These are phyloP conservation scores for Struthidea cinerea DNA, from an alignment of 2,113 vertebrate genomes.

Conservation along the genomic window DNA sequence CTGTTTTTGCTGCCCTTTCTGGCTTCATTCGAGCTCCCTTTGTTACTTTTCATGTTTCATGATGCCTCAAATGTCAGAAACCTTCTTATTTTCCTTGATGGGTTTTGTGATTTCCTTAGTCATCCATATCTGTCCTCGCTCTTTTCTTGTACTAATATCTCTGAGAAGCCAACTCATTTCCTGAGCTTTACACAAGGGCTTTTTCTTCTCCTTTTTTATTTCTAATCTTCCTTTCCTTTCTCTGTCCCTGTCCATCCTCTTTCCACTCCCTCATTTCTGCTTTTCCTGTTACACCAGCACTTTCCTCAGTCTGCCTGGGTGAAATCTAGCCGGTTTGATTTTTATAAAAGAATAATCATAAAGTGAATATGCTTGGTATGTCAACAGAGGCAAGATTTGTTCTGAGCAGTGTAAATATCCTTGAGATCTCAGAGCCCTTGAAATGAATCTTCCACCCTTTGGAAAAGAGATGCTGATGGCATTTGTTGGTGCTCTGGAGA, in stretches of 20 bases:
- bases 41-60: background rate
- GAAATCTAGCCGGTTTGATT: background rate
- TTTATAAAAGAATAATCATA: background rate
- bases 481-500: background rate
- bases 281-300: background rate
- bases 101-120: conserved; percentile 36
- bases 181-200: conserved; percentile 28
- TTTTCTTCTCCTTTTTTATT: background rate
- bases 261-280: background rate
- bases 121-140: conserved; percentile 1
- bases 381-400: background rate
- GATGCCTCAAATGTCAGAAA: background rate
- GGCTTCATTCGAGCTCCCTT: background rate
- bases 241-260: background rate
- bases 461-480: background rate
- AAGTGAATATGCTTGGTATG: background rate
- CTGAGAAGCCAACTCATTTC: conserved; percentile 50
- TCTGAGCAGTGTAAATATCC: conserved; percentile 12
- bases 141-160: conserved; percentile 7
- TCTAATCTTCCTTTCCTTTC: conserved; percentile 52
- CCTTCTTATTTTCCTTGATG: background rate
- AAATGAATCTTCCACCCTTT: background rate
- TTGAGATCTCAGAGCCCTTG: background rate
- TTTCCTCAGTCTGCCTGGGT: background rate
- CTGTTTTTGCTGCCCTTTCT: background rate